Percentiles rank a stretch among this genome's conserved stretches.
Conservation (phyloP, 2,113 vertebrate genomes). For the Saccopteryx bilineata region DNA sequence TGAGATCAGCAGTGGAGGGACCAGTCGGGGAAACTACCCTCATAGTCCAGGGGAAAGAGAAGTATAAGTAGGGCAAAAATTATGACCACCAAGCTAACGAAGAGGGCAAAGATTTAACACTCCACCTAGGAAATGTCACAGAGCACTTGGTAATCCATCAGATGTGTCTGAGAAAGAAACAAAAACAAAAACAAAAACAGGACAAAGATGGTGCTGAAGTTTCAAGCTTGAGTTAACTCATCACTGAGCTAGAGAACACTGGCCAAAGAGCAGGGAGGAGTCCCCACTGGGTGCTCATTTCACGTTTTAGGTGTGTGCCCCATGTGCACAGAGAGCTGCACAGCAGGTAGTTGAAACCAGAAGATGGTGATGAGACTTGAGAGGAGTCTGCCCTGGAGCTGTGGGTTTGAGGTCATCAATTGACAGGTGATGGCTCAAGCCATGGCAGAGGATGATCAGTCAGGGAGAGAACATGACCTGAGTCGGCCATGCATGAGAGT, state of each 20-base stretch:
- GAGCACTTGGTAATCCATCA: neutral
- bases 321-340: neutral
- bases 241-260: neutral
- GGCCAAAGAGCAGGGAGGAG: neutral
- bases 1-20: neutral
- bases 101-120: neutral
- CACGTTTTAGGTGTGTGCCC: neutral
- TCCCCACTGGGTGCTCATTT: neutral
- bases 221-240: neutral
- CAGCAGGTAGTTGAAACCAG: neutral
- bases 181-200: too few species aligned
- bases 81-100: neutral
- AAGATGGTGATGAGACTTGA: neutral
- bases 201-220: neutral
- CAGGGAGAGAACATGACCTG: neutral
- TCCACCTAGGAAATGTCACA: neutral
- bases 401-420: neutral
- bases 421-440: neutral
- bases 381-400: neutral
- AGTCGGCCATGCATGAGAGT: neutral
- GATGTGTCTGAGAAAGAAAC: neutral
- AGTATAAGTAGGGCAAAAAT: neutral
- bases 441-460: neutral
- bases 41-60: neutral
- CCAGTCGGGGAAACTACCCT: neutral